Evolutionary conservation across 1,140 invertebrate genomes (phyloP).

Genomic region (Chymomyza costata): DNA sequence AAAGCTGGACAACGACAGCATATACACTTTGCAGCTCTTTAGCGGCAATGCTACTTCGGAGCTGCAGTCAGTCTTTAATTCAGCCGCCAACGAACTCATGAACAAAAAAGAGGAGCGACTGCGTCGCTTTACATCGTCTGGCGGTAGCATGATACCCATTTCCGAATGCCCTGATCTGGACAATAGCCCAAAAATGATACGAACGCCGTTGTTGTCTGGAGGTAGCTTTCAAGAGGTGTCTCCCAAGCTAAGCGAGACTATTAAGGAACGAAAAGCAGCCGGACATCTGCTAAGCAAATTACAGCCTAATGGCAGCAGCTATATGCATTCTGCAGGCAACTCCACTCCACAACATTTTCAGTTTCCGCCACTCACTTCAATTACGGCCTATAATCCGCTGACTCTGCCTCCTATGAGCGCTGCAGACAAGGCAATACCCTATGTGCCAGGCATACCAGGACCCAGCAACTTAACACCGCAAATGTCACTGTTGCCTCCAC

Average conservation of each 20-base stretch:
- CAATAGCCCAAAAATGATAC: slow-evolving; percentile 68
- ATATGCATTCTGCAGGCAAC: too few species aligned
- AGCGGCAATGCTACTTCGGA: slow-evolving; percentile 4
- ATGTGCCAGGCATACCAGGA: slow-evolving; percentile 90
- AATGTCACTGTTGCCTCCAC: slow-evolving; percentile 52
- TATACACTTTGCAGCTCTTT: slow-evolving; percentile 30
- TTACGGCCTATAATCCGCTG: slow-evolving; percentile 84
- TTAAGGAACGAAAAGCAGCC: slow-evolving; percentile 49
- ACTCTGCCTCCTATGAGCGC: slow-evolving; percentile 77
- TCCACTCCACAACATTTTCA: slow-evolving; percentile 77
- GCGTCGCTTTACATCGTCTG: slow-evolving; percentile 62
- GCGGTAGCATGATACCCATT: slow-evolving; percentile 68
- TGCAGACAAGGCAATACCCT: slow-evolving; percentile 84
- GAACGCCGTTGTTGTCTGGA: slow-evolving; percentile 62
- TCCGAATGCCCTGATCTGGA: slow-evolving; percentile 67
- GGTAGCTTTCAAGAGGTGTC: slow-evolving; percentile 71
- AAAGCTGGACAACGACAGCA: slow-evolving; percentile 12
- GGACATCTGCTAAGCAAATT: slow-evolving; percentile 7
- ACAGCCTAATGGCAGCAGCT: slow-evolving; percentile 5
- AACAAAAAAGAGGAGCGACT: slow-evolving; percentile 58
- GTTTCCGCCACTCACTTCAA: slow-evolving; percentile 79
- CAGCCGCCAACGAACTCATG: slow-evolving; percentile 1
- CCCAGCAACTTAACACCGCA: slow-evolving; percentile 80
- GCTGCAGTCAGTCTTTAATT: background rate
- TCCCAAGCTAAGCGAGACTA: slow-evolving; percentile 29